Base-by-base conservation (phyloP, 1,140 invertebrate genomes). In the Penaeus vannamei region DNA sequence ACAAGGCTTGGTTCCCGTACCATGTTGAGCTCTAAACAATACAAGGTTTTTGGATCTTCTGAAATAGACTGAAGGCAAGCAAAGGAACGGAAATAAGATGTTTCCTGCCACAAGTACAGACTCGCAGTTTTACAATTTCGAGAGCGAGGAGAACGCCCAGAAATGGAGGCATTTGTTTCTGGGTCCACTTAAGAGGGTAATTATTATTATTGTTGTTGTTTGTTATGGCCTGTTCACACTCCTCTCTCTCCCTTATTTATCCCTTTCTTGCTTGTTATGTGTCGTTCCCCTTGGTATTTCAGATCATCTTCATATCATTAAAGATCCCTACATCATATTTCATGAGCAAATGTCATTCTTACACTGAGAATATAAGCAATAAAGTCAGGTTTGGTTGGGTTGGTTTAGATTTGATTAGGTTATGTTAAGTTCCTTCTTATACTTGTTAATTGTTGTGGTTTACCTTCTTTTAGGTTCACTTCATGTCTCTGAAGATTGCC, bases 161-260 rank as follows among this genome's bases (percentile, higher is more conserved):
- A 89, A 89, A 85, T 89, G 87, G 87, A 89, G 84, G 87, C 81
- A 81, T 84, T 77, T 89, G 87, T 89, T 89, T 59, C 87, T 89
- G 42, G 79, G 87, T 32, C 84, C 87, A 61, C 83, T 89, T 53
- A 66, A 89, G 83, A 85, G 84, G 87, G 87, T 89, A 29, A 62
- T 61, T 62, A 20, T 26, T 20, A 26, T 69, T 23, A 32, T 36
- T 85, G 1, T 66, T 23, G 32, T 23, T 66, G 61, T 61, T 42
- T 64, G 32, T 84, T 84, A 32, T 76, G 72, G 29, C 72, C 29
- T 32, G 29, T 20, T 76, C 72, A 22, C 42, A 4, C 29, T 20
- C 22, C 29, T 76, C 7, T 76, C 42, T 76, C n/a, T 14, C 23
- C 53, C 53, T 53, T 53, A 10, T 53, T 53, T 53, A 12, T 53